Conservation (phyloP, 2,888 invertebrate species). For the Nycteola revayana region DNA sequence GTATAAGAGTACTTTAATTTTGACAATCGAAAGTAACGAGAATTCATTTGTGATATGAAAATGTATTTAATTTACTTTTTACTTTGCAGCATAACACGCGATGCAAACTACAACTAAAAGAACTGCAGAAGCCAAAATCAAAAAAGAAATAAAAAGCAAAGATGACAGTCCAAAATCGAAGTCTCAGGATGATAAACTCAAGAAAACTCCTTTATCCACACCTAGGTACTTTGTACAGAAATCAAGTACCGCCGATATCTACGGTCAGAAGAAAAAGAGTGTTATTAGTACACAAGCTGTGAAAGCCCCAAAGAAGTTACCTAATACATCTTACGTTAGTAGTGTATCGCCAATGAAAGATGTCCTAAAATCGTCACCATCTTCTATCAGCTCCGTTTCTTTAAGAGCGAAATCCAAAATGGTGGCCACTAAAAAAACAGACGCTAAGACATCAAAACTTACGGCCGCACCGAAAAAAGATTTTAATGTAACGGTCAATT, state of each 20-base stretch:
- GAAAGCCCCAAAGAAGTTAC: constrained; percentile 51
- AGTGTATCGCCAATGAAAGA: constrained; percentile 59
- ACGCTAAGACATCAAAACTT: constrained; percentile 23
- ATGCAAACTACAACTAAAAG: constrained; percentile 49
- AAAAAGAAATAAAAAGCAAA: constrained; percentile 37
- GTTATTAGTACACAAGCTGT: constrained; percentile 16
- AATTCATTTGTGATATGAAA: too few relatives aligned
- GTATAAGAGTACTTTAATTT: too few relatives aligned
- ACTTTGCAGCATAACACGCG: constrained; percentile 15
- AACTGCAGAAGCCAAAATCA: constrained; percentile 13
- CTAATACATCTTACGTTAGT: constrained; percentile 25
- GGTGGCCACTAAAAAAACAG: constrained; percentile 19
- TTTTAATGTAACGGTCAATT: constrained; percentile 60
- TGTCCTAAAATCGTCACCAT: constrained; percentile 54
- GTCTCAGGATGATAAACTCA: constrained; percentile 51
- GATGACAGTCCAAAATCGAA: constrained; percentile 38
- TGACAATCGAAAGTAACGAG: too few relatives aligned
- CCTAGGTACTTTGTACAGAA: constrained; percentile 55
- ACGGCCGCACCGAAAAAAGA: constrained; percentile 23
- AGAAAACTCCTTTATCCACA: constrained; percentile 47
- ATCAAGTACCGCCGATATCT: constrained; percentile 59
- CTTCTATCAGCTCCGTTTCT: constrained; percentile 43
- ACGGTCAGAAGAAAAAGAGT: constrained; percentile 49
- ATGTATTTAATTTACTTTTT: not conserved
- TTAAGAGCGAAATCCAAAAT: constrained; percentile 26